Conservation (phyloP, 2,888 invertebrate species). For the Folsomia candida region DNA sequence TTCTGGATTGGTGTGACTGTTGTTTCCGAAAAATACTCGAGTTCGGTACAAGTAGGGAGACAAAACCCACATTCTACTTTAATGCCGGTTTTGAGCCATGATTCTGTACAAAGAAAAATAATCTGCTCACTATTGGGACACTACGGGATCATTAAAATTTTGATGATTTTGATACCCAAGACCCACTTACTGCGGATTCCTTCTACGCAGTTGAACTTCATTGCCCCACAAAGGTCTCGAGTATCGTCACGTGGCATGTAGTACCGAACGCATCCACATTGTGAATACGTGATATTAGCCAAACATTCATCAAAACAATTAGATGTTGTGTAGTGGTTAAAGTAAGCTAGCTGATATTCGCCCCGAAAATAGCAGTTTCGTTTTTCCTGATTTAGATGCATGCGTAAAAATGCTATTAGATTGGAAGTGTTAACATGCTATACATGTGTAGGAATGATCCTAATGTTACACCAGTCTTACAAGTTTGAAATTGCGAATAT, state of each 20-base stretch:
- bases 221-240: slow-evolving; percentile 33
- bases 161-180: neutral
- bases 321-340: slow-evolving; percentile 39
- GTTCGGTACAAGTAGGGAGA: slow-evolving; percentile 35
- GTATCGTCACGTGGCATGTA: slow-evolving; percentile 45
- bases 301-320: slow-evolving; percentile 45
- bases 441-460: no score
- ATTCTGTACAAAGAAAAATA: slow-evolving; percentile 19
- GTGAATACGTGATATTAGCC: slow-evolving; percentile 26
- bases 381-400: slow-evolving; percentile 29
- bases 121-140: neutral
- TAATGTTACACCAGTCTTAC: no score
- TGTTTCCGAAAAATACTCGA: slow-evolving; percentile 36
- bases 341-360: slow-evolving; percentile 33
- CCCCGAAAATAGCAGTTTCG: slow-evolving; percentile 43
- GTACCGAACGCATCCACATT: slow-evolving; percentile 38
- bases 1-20: slow-evolving; percentile 31
- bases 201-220: slow-evolving; percentile 37
- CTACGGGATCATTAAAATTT: no score
- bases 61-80: slow-evolving; percentile 30
- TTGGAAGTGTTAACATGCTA: no score
- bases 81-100: slow-evolving; percentile 23
- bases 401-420: neutral
- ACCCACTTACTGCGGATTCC: slow-evolving; percentile 31
- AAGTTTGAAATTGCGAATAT: slow-evolving; percentile 24